Conservation (phyloP, 2,797 vertebrate genomes). For the Etheostoma nigrum region DNA sequence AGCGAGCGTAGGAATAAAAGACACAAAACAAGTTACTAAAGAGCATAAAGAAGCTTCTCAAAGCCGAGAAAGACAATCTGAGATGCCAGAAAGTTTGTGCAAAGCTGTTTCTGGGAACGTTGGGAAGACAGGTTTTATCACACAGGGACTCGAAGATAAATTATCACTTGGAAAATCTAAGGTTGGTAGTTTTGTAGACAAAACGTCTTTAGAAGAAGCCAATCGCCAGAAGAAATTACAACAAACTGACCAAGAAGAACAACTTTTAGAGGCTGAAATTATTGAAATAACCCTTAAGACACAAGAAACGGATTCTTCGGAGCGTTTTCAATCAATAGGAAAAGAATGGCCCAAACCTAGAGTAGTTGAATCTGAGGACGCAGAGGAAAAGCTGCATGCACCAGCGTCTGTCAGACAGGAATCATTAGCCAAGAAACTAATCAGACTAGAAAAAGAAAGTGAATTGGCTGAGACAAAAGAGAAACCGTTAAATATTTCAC, state of each 20-base stretch:
- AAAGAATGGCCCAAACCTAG: neutral
- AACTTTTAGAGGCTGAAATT: conserved; percentile 3
- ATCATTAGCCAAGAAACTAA: neutral
- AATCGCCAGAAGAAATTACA: neutral
- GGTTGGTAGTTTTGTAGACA: neutral
- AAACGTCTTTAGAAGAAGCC: neutral
- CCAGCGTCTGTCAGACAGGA: neutral
- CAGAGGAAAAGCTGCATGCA: neutral
- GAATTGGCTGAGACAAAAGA: neutral
- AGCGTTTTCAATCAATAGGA: neutral
- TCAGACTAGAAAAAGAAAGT: neutral
- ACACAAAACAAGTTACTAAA: neutral
- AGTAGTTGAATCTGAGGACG: neutral
- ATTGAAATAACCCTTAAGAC: neutral
- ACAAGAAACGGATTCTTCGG: neutral
- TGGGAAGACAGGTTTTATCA: neutral
- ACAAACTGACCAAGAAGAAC: conserved; percentile 1
- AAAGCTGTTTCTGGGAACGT: neutral
- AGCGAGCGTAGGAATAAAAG: neutral
- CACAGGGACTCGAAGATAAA: neutral
- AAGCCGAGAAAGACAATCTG: neutral
- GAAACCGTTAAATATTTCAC: neutral
- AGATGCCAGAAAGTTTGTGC: conserved; percentile 2
- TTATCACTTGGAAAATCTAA: conserved; percentile 15
- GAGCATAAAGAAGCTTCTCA: neutral